Conservation (phyloP, 1,140 invertebrate species). For the Drosophila lacertosa region DNA sequence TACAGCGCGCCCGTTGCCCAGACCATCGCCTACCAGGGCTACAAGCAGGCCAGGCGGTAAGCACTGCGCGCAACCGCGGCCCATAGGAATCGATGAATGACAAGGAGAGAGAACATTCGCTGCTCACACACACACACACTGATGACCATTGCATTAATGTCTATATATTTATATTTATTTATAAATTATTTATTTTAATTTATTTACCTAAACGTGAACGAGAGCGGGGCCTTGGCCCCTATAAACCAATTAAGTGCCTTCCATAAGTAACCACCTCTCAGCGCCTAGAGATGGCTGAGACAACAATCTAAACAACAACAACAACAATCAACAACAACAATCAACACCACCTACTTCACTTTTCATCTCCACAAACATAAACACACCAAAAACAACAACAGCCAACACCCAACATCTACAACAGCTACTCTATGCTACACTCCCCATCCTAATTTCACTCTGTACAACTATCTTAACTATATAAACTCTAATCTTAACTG, state of each 20-base stretch:
- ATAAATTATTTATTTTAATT: conserved; percentile 83
- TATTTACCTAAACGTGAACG: conserved; percentile 81
- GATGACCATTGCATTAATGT: conserved; percentile 70
- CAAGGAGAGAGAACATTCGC: conserved; percentile 72
- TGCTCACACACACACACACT: conserved; percentile 50
- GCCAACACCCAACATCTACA: conserved; percentile 27
- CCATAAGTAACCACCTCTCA: conserved; percentile 54
- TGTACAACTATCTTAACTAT: conserved; percentile 34
- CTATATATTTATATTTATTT: conserved; percentile 81
- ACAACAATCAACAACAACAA: conserved; percentile 13
- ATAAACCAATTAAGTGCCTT: conserved; percentile 69
- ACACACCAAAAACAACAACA: conserved; percentile 44
- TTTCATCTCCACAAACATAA: conserved; percentile 57
- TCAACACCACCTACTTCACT: conserved; percentile 43
- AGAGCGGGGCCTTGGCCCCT: conserved; percentile 43
- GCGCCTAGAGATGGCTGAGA: conserved; percentile 38
- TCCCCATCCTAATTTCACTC: conserved; percentile 37
- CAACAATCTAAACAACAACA: conserved; percentile 42
- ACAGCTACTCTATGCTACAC: conserved; percentile 16
- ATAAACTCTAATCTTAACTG: conserved; percentile 23
- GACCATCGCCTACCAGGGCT: conserved; percentile 84
- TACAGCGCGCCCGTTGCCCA: conserved; percentile 84
- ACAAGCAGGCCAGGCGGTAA: conserved; percentile 83
- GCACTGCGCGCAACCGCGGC: conserved; percentile 12
- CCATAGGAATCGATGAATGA: conserved; percentile 39